These are phyloP conservation scores for Tauraco erythrolophus DNA, from an alignment of 2,113 vertebrate species.

Conservation along the genomic window DNA sequence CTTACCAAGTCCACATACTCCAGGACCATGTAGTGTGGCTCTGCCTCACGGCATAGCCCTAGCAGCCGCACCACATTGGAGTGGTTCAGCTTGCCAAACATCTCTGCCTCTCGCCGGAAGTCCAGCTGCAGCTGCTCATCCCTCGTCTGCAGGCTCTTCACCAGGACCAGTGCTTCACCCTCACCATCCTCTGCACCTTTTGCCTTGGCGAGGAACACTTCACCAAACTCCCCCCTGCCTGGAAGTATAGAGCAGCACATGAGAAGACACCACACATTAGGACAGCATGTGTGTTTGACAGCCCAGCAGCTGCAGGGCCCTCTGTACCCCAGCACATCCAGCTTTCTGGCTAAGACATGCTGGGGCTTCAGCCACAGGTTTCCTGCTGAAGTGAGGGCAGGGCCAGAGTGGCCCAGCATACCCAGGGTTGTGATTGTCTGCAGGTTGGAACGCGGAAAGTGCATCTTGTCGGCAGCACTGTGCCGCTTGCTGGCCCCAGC, in stretches of 20 bases:
- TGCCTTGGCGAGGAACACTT: slow-evolving; percentile 94
- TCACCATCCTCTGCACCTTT: slow-evolving; percentile 84
- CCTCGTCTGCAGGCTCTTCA: slow-evolving; percentile 91
- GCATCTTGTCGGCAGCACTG: slow-evolving; percentile 89
- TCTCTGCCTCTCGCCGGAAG: slow-evolving; percentile 92
- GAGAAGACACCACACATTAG: neutral
- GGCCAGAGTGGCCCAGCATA: slow-evolving; percentile 54
- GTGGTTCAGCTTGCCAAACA: slow-evolving; percentile 95
- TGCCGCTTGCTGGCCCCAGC: slow-evolving; percentile 87
- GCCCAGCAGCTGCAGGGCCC: neutral
- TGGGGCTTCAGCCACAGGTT: neutral
- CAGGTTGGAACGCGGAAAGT: slow-evolving; percentile 87
- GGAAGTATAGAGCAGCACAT: neutral
- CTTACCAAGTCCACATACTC: slow-evolving; percentile 97
- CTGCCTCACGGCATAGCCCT: slow-evolving; percentile 89
- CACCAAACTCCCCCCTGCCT: slow-evolving; percentile 96
- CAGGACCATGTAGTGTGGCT: slow-evolving; percentile 94
- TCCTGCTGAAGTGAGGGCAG: neutral
- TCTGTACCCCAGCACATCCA: neutral
- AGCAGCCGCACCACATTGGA: slow-evolving; percentile 87
- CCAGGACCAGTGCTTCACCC: slow-evolving; percentile 88
- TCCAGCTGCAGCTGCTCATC: slow-evolving; percentile 92
- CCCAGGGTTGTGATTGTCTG: slow-evolving; percentile 95
- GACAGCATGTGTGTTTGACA: neutral
- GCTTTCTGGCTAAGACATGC: neutral